Base-by-base conservation (phyloP, 2,113 vertebrate genomes). In the Macquaria ambigua region DNA sequence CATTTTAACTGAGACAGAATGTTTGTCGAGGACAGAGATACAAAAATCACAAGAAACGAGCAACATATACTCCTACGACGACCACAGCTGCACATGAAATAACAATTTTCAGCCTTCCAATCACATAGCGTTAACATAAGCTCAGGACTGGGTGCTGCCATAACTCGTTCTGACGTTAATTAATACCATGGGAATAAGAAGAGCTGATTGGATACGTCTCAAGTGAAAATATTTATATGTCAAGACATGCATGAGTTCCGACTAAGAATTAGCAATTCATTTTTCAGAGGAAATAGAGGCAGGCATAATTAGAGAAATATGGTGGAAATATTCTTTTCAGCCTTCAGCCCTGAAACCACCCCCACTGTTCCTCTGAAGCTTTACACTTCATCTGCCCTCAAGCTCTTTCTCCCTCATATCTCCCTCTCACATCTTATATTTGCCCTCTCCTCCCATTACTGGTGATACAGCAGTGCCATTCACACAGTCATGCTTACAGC, bases 171-270 rank as follows among this genome's bases (percentile, higher is more conserved):
- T 41, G 23, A 52, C 31, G 25, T 31, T 71, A 79, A 84, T 86
- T 78, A 88, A 64, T 25, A 39, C 37, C 64, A 39, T 8, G 68
- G 76, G 87, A 78, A 79, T 31, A 78, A 56, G 11, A 66, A 2
- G 28, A 48, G 64, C 8, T 64, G 66, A 80, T 23, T 83, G 83
- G 69, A 64, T 50, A 28, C 0, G 8, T 74, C 72, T 62, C 82
- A 67, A 43, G 34, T 66, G 53, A 9, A 69, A 84, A 84, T 46
- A 82, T 91, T 50, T 68, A 61, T 25, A 46, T 61, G 82, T 83
- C 43, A 64, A 73, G 76, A 71, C 58, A 85, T 0, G 66, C 62
- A 55, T 34, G 34, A 79, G 10, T 72, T 61, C 28, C 25, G 39
- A 58, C 28, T 41, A 46, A 39, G 77, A 77, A 70, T 61, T 2